Conservation (phyloP, 2,113 vertebrate genomes). For the Chloroceryle aenea region DNA sequence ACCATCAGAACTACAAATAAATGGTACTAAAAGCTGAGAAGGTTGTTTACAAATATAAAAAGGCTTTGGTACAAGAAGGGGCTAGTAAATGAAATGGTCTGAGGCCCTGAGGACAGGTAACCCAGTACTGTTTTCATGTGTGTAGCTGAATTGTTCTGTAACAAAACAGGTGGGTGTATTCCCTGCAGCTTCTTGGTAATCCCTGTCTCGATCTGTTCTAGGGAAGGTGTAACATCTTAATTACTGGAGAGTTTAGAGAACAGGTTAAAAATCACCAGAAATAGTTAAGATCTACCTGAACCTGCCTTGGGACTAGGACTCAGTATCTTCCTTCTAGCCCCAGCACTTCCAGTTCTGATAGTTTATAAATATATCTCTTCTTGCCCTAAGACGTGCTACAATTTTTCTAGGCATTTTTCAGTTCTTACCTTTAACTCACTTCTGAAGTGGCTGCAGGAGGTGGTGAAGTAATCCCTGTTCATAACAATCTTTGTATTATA, state of each 20-base stretch:
- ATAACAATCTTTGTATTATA: constrained; percentile 47
- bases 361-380: constrained; percentile 21
- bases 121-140: neutral
- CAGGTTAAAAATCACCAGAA: neutral
- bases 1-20: neutral
- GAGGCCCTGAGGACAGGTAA: neutral
- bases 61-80: neutral
- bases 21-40: neutral
- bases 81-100: neutral
- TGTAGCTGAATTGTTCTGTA: neutral
- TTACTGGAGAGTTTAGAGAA: neutral
- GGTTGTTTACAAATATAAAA: neutral
- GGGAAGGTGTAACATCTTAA: neutral
- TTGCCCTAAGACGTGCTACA: neutral
- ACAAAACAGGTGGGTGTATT: neutral
- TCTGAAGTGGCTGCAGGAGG: constrained; percentile 47
- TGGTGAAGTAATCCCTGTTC: constrained; percentile 64
- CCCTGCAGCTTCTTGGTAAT: neutral
- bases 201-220: neutral
- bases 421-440: constrained; percentile 34
- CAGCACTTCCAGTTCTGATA: neutral
- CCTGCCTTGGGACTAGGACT: neutral
- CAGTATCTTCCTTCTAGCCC: neutral
- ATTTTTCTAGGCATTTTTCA: constrained; percentile 36
- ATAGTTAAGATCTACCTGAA: neutral